These are phyloP conservation scores for Styela clava DNA, from an alignment of 23 tunicate species.

Conservation along the genomic window DNA sequence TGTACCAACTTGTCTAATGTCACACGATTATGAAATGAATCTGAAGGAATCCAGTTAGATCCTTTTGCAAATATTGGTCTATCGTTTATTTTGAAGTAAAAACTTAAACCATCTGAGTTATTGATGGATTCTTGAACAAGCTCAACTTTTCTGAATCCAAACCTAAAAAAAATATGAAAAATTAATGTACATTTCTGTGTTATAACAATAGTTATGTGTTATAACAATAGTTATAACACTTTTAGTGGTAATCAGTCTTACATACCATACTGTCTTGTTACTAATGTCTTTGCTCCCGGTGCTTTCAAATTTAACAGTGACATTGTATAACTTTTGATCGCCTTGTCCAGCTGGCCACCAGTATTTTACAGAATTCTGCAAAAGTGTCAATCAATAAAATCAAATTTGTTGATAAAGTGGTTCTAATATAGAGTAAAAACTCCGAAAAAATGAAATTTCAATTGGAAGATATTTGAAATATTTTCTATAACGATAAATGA, in stretches of 20 bases:
- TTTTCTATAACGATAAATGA: no score
- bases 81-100: constrained; percentile 85
- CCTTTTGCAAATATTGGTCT: constrained; percentile 82
- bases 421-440: no score
- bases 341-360: constrained; percentile 99
- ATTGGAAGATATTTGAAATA: no score
- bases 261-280: constrained; percentile 34
- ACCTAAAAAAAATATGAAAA: constrained; percentile 40
- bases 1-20: constrained; percentile 45
- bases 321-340: constrained; percentile 56
- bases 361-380: constrained; percentile 18
- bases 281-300: constrained; percentile 24
- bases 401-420: no score
- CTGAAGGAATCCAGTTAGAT: constrained; percentile 96
- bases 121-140: constrained; percentile 58
- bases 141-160: constrained; percentile 97
- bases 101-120: constrained; percentile 59
- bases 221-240: not conserved
- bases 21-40: constrained; percentile 60
- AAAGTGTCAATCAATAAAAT: no score
- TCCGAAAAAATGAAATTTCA: no score
- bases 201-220: not conserved
- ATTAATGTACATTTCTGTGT: no score
- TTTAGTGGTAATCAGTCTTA: no score
- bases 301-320: constrained; percentile 37